Evolutionary conservation across 2,888 invertebrate genomes (phyloP).

Genomic region (Protonemura montana): DNA sequence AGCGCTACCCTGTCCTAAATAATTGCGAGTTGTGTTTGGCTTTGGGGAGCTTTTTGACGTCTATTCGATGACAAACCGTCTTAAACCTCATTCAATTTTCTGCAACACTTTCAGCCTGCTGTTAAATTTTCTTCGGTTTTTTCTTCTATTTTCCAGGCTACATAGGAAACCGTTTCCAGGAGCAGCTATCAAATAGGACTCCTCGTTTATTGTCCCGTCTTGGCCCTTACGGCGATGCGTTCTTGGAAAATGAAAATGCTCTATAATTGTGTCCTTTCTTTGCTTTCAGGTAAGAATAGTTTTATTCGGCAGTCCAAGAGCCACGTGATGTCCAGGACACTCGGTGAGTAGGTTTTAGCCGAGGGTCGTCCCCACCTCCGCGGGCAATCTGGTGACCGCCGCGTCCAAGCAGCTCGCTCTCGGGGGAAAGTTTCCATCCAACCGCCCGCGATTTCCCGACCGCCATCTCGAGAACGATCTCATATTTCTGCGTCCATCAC

Average conservation of each 20-base stretch:
- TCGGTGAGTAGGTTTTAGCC: neutral
- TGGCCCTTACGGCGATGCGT: neutral
- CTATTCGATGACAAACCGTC: constrained; percentile 20
- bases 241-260: neutral
- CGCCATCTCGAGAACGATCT: constrained; percentile 12
- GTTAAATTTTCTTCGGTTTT: neutral
- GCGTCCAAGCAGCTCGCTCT: neutral
- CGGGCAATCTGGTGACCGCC: neutral
- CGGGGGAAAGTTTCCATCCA: neutral
- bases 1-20: neutral
- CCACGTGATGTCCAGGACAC: neutral
- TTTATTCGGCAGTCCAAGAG: neutral
- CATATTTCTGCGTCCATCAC: constrained; percentile 12
- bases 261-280: neutral
- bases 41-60: constrained; percentile 9
- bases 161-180: neutral
- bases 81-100: constrained; percentile 26
- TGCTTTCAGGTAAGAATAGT: neutral
- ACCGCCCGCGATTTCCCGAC: neutral
- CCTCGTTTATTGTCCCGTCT: neutral
- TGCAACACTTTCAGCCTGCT: neutral
- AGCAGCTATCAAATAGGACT: neutral
- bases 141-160: neutral
- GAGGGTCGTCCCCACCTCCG: neutral
- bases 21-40: constrained; percentile 31